Percentiles rank a stretch among this genome's conserved stretches.
These are phyloP conservation scores for Sycophila sp. DNA, from an alignment of 1,140 invertebrate genomes.

Conservation along the genomic window DNA sequence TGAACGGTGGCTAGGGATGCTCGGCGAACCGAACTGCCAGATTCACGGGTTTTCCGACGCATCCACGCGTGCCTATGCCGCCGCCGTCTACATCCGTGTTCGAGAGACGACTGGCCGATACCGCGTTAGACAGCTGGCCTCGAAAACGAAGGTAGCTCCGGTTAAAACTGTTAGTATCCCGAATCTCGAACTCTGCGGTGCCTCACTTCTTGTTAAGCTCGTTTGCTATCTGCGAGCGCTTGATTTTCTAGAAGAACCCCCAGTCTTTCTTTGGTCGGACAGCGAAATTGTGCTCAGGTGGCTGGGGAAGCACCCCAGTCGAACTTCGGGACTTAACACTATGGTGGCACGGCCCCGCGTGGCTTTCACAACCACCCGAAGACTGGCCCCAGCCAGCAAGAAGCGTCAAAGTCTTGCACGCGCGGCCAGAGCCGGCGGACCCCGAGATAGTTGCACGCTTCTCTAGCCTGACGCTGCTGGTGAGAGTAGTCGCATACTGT, in stretches of 20 bases:
- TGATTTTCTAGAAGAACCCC: background rate
- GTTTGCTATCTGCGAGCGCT: background rate
- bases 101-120: conserved; percentile 24
- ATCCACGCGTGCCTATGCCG: conserved; percentile 42
- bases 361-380: background rate
- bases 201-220: conserved; percentile 21
- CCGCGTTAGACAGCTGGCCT: conserved; percentile 37
- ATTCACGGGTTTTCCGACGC: conserved; percentile 49
- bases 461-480: background rate
- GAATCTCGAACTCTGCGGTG: conserved; percentile 33
- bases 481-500: background rate
- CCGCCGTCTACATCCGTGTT: conserved; percentile 42
- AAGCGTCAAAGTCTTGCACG: background rate
- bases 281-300: background rate
- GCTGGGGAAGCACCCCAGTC: conserved; percentile 6
- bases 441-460: background rate
- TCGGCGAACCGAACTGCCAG: conserved; percentile 3
- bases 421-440: background rate
- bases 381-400: background rate
- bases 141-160: conserved; percentile 52
- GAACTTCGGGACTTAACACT: conserved; percentile 21
- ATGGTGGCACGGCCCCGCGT: conserved; percentile 43
- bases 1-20: background rate
- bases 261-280: conserved; percentile 11
- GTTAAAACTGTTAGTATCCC: conserved; percentile 35